These are phyloP conservation scores for Rynchops niger DNA, from an alignment of 2,113 vertebrate genomes.

Conservation along the genomic window DNA sequence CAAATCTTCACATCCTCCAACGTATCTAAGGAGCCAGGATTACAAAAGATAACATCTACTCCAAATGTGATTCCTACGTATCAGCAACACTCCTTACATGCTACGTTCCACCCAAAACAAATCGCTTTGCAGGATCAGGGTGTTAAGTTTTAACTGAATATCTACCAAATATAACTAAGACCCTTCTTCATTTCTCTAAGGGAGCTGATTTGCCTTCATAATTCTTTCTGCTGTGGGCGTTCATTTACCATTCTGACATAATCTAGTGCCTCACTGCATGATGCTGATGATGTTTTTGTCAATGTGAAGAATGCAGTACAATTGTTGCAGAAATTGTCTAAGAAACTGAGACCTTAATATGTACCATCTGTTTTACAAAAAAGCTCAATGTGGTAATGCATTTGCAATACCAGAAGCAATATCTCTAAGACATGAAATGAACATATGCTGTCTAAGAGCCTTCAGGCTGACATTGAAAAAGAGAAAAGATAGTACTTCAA, in stretches of 20 bases:
- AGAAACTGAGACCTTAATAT: conserved; percentile 86
- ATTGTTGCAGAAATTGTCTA: conserved; percentile 83
- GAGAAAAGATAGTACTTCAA: conserved; percentile 97
- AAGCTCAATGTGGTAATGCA: conserved; percentile 83
- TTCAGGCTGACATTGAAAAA: conserved; percentile 96
- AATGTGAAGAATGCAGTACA: conserved; percentile 81
- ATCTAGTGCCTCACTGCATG: conserved; percentile 82
- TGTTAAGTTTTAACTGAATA: conserved; percentile 43
- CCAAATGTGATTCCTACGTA: neutral
- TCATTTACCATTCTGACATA: conserved; percentile 83
- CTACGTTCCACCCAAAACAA: neutral
- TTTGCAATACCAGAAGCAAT: conserved; percentile 87
- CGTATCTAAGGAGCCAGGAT: neutral
- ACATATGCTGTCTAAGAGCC: conserved; percentile 98
- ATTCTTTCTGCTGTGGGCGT: conserved; percentile 79
- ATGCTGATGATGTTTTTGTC: conserved; percentile 95
- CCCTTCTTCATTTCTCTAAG: conserved; percentile 67
- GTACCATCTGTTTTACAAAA: conserved; percentile 91
- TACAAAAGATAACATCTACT: neutral
- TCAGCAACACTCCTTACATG: neutral
- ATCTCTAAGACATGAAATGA: conserved; percentile 94
- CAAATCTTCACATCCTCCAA: neutral
- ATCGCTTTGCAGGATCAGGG: neutral
- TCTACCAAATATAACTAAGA: conserved; percentile 46
- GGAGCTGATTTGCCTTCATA: conserved; percentile 83